Base-by-base conservation (phyloP, 2,113 vertebrate genomes). In the Propithecus coquereli region DNA sequence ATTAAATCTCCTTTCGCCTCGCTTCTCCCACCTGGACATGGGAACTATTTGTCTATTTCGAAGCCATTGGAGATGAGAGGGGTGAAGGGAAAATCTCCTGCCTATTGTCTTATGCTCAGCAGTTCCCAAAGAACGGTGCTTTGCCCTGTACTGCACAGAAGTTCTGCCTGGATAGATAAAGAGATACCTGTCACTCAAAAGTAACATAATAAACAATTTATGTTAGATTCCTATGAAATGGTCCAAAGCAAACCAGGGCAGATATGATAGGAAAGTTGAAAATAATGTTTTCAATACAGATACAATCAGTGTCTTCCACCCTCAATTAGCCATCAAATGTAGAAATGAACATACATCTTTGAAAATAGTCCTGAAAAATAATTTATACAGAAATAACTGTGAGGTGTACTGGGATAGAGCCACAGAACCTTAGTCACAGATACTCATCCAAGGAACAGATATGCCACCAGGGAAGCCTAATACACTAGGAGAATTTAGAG, bases 41-140 rank as follows among this genome's bases (percentile, higher is more conserved):
- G 27, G 63, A 73, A 43, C 3, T 5, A 50, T 17, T 23, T 8
- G 23, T 85, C 17, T 25, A 1, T 23, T 27, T 94, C 34, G 14
- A n/a, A 87, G 52, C 1, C 23, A 47, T n/a, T 23, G 16, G 54
- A n/a, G 2, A 12, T 40, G 43, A 20, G 4, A 27, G 30, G 23
- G 7, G 17, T n/a, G 1, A 52, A 3, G 18, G 8, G 14, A 57
- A 30, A 30, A 13, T 13, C 1, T 14, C 5, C 34, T 25, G 1
- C 8, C n/a, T 25, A 3, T 8, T 63, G 4, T 66, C 37, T 16
- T 6, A 9, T 2, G 54, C 11, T 57, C 10, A 14, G 25, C 8
- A 14, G 1, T 22, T 43, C 68, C 43, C 37, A 20, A 18, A 32
- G 30, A 50, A 34, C 1, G 2, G 1, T 6, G 3, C 11, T 37